phyloP scores from a whole-genome alignment of 2,797 vertebrate genomes.

The Aeoliscus strigatus region DNA sequence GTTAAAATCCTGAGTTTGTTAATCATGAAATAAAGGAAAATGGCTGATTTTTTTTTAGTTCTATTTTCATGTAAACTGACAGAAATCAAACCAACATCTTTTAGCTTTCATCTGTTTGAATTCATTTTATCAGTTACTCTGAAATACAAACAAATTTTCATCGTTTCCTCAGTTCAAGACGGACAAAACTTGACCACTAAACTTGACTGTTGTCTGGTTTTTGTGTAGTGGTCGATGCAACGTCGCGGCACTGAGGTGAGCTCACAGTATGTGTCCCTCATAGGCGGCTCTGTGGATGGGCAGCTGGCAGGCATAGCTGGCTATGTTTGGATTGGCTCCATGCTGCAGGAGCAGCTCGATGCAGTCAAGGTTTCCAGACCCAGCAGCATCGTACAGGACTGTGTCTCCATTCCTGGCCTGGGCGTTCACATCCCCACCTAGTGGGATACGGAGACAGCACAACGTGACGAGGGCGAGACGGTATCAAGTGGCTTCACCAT shows the following conservation, averaged over 20 bases:
- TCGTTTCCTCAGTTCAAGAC: too few species aligned
- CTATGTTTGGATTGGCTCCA: constrained; percentile 80
- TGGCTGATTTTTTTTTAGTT: too few species aligned
- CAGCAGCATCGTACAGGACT: constrained; percentile 80
- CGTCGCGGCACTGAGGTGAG: constrained; percentile 10
- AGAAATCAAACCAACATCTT: too few species aligned
- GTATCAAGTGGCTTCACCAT: too few species aligned
- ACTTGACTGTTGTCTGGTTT: neutral
- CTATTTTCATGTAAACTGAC: too few species aligned
- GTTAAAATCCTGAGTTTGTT: too few species aligned
- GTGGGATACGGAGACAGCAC: constrained; percentile 32
- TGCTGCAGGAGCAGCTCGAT: constrained; percentile 78
- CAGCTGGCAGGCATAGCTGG: constrained; percentile 78
- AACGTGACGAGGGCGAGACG: neutral
- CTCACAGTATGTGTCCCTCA: constrained; percentile 86
- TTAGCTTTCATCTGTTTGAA: too few species aligned
- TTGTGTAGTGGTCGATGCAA: too few species aligned
- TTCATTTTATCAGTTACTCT: too few species aligned
- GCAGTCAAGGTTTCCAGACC: constrained; percentile 82
- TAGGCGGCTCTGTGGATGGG: constrained; percentile 85
- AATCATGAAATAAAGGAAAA: too few species aligned
- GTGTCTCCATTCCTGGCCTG: constrained; percentile 80
- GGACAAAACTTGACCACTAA: too few species aligned
- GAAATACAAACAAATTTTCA: too few species aligned
- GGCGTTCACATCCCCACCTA: constrained; percentile 80